Conservation (phyloP, 35 echinoderm and acorn worm genomes). For the Chiridota heheva region DNA sequence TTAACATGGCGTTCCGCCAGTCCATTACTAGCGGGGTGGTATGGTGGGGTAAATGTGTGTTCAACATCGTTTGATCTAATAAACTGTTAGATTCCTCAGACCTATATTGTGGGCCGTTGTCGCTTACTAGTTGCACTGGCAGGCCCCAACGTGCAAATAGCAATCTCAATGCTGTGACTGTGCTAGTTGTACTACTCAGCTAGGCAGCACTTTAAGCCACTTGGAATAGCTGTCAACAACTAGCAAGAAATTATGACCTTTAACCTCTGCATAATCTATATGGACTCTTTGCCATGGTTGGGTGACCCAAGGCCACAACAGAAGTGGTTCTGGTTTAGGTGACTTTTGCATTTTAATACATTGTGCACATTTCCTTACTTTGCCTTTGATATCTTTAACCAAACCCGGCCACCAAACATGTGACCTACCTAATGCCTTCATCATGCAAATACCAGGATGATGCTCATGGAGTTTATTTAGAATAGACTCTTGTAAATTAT, state of each 20-base stretch:
- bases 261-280: slow-evolving; percentile 53
- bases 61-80: slow-evolving; percentile 29
- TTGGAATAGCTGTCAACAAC: slow-evolving; percentile 53
- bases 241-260: slow-evolving; percentile 54
- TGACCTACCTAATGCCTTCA: slow-evolving; percentile 41
- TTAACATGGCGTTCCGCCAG: slow-evolving; percentile 58
- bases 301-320: slow-evolving; percentile 55
- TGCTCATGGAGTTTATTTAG: slow-evolving; percentile 45
- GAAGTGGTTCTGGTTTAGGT: slow-evolving; percentile 50
- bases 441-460: slow-evolving; percentile 52
- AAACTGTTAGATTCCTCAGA: slow-evolving; percentile 38
- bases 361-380: slow-evolving; percentile 26
- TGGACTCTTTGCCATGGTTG: slow-evolving; percentile 50
- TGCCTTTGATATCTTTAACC: slow-evolving; percentile 60
- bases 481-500: neutral
- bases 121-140: slow-evolving; percentile 34
- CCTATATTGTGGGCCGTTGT: slow-evolving; percentile 61
- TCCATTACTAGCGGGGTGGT: slow-evolving; percentile 63
- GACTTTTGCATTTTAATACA: slow-evolving; percentile 32
- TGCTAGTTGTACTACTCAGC: slow-evolving; percentile 40
- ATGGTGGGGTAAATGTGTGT: slow-evolving; percentile 40
- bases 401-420: slow-evolving; percentile 67
- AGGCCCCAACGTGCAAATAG: slow-evolving; percentile 34
- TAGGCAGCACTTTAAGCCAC: slow-evolving; percentile 37
- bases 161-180: slow-evolving; percentile 22